Conservation (phyloP, 2,113 vertebrate genomes). For the Greenwoodochromis staneri region DNA sequence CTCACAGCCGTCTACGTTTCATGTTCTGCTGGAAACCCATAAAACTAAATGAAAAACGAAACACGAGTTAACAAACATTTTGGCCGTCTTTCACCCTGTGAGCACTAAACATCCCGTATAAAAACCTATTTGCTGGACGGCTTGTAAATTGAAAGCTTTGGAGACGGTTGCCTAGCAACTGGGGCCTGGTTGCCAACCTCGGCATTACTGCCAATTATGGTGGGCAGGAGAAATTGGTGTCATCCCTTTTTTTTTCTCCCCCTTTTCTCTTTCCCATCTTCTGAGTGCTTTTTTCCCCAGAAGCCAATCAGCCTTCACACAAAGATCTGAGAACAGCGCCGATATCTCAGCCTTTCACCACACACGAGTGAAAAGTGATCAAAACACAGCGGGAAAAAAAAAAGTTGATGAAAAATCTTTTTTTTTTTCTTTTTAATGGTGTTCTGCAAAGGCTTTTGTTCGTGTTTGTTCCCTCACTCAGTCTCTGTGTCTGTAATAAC, state of each 20-base stretch:
- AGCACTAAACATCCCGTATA: constrained; percentile 48
- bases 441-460: not conserved
- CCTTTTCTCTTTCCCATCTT: not conserved
- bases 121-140: constrained; percentile 57
- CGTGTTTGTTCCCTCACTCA: not conserved
- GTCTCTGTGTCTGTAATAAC: not conserved
- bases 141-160: constrained; percentile 66
- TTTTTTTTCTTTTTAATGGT: not conserved
- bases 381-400: not conserved
- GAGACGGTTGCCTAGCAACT: constrained; percentile 68
- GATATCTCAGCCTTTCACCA: not conserved
- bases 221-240: constrained; percentile 32
- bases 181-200: constrained; percentile 32
- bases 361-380: not conserved
- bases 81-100: constrained; percentile 32
- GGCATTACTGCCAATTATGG: constrained; percentile 63
- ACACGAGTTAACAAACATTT: constrained; percentile 42
- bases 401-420: not conserved
- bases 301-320: constrained; percentile 6
- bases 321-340: not conserved
- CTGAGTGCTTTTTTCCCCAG: constrained; percentile 12
- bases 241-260: not conserved
- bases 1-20: not conserved
- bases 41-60: constrained; percentile 44
- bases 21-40: not conserved